Evolutionary conservation across 2,797 vertebrate species (phyloP).

Genomic region (Microctenopoma stevenorrisi): DNA sequence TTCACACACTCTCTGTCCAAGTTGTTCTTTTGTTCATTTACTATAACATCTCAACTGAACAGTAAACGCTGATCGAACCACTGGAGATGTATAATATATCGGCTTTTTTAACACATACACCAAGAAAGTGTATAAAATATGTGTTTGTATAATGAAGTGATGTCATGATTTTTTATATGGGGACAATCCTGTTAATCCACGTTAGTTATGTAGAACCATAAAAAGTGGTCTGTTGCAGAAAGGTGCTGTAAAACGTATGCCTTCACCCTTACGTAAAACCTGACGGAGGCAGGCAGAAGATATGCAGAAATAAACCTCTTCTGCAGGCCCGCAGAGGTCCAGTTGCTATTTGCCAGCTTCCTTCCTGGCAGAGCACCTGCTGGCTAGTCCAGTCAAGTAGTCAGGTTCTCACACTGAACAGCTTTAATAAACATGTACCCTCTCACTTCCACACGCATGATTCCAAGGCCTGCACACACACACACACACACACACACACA

Average conservation of each 20-base stretch:
- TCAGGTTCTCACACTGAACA: slow-evolving; percentile 28
- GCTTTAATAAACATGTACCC: slow-evolving; percentile 39
- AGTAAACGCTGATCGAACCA: background rate
- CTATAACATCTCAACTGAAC: background rate
- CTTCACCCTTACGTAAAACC: slow-evolving; percentile 5
- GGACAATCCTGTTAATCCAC: background rate
- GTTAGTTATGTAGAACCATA: slow-evolving; percentile 2
- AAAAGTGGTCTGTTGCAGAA: background rate
- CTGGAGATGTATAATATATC: background rate
- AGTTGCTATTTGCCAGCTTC: slow-evolving; percentile 37
- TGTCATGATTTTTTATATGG: background rate
- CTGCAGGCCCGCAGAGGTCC: slow-evolving; percentile 29
- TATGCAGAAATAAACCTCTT: slow-evolving; percentile 21
- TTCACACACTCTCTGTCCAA: slow-evolving; percentile 19
- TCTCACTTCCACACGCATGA: slow-evolving; percentile 14
- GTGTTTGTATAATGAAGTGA: background rate
- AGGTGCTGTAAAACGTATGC: slow-evolving; percentile 8
- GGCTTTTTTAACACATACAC: background rate
- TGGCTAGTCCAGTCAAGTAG: slow-evolving; percentile 27
- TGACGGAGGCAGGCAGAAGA: slow-evolving; percentile 18
- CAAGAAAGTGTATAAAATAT: background rate
- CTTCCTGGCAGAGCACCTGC: slow-evolving; percentile 51
- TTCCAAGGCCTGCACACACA: background rate
- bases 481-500: too few species aligned
- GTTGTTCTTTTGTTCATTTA: slow-evolving; percentile 12